Base-by-base conservation (phyloP, 1,140 invertebrate genomes). In the Lucilia cuprina region DNA sequence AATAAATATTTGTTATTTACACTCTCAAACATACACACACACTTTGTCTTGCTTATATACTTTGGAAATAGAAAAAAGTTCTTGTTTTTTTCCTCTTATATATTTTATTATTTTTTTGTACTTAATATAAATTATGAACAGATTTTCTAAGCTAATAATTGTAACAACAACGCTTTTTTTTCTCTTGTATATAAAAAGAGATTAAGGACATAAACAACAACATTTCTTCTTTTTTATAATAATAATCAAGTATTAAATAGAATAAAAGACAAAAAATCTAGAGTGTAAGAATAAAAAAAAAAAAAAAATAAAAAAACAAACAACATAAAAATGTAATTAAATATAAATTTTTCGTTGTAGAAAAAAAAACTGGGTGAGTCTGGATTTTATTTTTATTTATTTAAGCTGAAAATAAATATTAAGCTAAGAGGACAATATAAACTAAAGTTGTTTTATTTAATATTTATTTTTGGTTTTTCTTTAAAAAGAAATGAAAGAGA, bases 1-100 rank as follows among this genome's bases (percentile, higher is more conserved):
- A 2, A 65, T 65, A 65, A 70, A 70, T 70, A 70, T 70, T 70
- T 70, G 65, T 70, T 70, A 70, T 70, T 70, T 70, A 70, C 65
- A 55, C 50, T 17, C 13, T 8, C 41, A 41, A 30, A 30, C 41
- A 41, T 3, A 30, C 25, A 30, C 25, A 2, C 25, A 30, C 25
- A 30, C 25, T 30, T 30, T 30, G 25, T 30, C 41, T 41, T 8
- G 41, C 0, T 17, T 60, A 60, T n/a, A 60, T 60, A 60, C 13
- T 14, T 14, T 17, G 13, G 5, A 17, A n/a, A 60, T 17, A 60
- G 25, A 30, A 19, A 70, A 70, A 70, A 25, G n/a, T n/a, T 70
- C 19, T 70, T 70, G 65, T 10, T 70, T 19, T 25, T 70, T 17
- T 3, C 25, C 3, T 30, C 5, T 41, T 41, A 41, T 41, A 3